Evolutionary conservation across 2,797 vertebrate genomes (phyloP).

Genomic region (Thalassophryne amazonica): DNA sequence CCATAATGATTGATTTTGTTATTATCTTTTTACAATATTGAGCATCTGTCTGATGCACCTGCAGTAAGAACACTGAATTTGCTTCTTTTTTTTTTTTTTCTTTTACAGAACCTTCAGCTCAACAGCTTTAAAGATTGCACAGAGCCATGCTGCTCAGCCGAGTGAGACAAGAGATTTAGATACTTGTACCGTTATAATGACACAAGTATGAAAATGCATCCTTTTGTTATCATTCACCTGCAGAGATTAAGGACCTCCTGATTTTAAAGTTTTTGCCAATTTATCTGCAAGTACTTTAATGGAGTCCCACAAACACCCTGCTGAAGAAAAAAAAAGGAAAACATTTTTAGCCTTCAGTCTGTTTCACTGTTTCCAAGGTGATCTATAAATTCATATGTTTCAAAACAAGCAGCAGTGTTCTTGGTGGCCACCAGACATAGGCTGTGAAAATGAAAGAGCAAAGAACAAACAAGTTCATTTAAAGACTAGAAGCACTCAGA

Average conservation of each 20-base stretch:
- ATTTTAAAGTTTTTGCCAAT: background rate
- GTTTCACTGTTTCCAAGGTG: background rate
- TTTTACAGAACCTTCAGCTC: constrained; percentile 24
- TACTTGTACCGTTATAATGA: background rate
- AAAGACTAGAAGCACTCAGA: too few relatives aligned
- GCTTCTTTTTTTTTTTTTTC: background rate
- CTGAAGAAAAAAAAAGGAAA: background rate
- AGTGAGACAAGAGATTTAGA: background rate
- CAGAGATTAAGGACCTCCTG: background rate
- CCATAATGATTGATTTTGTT: too few relatives aligned
- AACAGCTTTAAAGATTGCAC: constrained; percentile 24
- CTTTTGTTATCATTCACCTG: background rate
- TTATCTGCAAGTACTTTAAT: background rate
- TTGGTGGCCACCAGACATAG: too few relatives aligned
- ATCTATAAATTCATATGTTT: background rate
- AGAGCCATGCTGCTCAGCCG: background rate
- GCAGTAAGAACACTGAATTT: background rate
- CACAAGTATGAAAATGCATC: background rate
- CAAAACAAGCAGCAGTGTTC: background rate
- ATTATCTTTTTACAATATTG: too few relatives aligned
- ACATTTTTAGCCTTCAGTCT: background rate
- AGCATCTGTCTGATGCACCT: background rate
- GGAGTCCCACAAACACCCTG: background rate
- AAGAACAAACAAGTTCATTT: too few relatives aligned
- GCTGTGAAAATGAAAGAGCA: too few relatives aligned